These are phyloP conservation scores for Bombylius major DNA, from an alignment of 2,888 invertebrate genomes.

Conservation along the genomic window DNA sequence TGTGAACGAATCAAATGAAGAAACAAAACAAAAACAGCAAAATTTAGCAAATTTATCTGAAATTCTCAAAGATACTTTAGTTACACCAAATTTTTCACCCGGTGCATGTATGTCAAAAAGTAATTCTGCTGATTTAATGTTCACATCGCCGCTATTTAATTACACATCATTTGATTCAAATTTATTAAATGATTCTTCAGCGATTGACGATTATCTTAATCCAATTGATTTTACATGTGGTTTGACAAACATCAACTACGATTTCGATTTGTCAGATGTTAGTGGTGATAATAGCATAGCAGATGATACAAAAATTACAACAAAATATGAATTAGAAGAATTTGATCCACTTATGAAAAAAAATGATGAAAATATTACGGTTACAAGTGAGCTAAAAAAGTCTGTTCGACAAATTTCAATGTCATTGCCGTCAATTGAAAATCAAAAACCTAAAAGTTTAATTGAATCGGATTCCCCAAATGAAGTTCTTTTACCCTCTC, in stretches of 20 bases:
- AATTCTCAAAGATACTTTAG: neutral
- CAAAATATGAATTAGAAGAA: constrained; percentile 32
- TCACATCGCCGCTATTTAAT: constrained; percentile 44
- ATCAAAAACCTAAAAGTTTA: constrained; percentile 21
- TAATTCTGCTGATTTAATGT: constrained; percentile 40
- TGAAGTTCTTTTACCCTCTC: constrained; percentile 44
- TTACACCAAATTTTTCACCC: constrained; percentile 10
- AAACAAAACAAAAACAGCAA: neutral
- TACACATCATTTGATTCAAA: constrained; percentile 44
- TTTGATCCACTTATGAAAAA: constrained; percentile 31
- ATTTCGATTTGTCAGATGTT: constrained; percentile 61
- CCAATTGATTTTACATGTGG: constrained; percentile 44
- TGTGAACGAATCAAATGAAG: neutral
- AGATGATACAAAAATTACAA: constrained; percentile 41
- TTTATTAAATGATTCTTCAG: constrained; percentile 41
- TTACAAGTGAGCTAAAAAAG: neutral
- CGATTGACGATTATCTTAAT: constrained; percentile 43
- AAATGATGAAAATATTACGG: neutral
- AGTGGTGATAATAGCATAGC: constrained; percentile 59
- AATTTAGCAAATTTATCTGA: neutral
- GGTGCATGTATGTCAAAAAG: constrained; percentile 15
- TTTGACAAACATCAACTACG: constrained; percentile 59
- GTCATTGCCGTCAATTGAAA: constrained; percentile 1
- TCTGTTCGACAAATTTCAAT: neutral
- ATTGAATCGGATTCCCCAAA: constrained; percentile 32